phyloP scores from a whole-genome alignment of 2,888 invertebrate genomes.

The Pheosia tremula region DNA sequence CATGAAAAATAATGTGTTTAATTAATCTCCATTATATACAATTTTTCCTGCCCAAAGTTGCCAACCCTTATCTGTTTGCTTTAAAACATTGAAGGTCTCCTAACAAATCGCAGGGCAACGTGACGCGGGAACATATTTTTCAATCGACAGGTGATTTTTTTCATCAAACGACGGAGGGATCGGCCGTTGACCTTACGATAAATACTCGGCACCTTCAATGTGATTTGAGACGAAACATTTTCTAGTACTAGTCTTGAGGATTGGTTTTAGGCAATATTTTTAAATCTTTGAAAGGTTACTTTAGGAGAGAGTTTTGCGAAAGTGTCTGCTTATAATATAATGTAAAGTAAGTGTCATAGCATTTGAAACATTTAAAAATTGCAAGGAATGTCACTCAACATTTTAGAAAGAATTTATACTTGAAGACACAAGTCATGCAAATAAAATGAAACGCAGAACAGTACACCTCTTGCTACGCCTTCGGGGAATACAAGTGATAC shows the following conservation, averaged over 20 bases:
- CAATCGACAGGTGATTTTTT: constrained; percentile 6
- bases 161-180: neutral
- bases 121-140: neutral
- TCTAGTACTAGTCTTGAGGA: neutral
- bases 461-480: too few relatives aligned
- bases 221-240: neutral
- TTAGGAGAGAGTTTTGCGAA: neutral
- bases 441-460: too few relatives aligned
- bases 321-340: neutral
- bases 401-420: too few relatives aligned
- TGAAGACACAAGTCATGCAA: too few relatives aligned
- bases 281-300: neutral
- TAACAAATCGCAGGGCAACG: constrained; percentile 3
- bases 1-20: too few relatives aligned
- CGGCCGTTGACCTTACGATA: neutral
- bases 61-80: constrained; percentile 1
- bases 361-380: too few relatives aligned
- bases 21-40: too few relatives aligned
- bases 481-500: too few relatives aligned
- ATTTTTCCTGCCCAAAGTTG: neutral
- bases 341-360: too few relatives aligned
- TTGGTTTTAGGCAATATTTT: neutral
- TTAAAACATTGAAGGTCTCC: constrained; percentile 4
- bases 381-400: too few relatives aligned
- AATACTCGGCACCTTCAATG: neutral